Conservation (phyloP, 2,113 vertebrate genomes). For the Cygnus atratus region DNA sequence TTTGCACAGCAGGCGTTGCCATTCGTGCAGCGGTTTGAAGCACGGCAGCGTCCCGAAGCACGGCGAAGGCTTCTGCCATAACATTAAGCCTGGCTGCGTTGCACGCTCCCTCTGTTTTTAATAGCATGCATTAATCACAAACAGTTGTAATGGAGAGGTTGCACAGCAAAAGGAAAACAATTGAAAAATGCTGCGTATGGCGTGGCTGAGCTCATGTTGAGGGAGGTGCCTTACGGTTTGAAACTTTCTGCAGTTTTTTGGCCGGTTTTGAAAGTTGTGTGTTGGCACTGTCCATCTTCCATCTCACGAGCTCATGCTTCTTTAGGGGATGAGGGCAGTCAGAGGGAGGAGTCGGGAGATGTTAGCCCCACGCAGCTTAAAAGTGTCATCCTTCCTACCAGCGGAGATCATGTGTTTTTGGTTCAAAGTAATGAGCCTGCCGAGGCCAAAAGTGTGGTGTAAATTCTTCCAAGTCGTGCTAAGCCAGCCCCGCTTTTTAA, state of each 20-base stretch:
- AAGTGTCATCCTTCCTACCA: background rate
- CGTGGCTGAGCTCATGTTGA: background rate
- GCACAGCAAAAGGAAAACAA: background rate
- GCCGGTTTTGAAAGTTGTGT: background rate
- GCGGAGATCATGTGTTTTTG: background rate
- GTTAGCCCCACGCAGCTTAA: background rate
- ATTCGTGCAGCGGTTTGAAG: background rate
- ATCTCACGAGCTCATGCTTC: background rate
- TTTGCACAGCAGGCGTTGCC: background rate
- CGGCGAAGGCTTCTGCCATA: background rate
- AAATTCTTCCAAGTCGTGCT: background rate
- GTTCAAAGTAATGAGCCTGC: background rate
- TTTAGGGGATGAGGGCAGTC: background rate
- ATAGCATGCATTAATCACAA: slow-evolving; percentile 25
- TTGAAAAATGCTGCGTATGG: background rate
- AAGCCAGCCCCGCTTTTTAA: background rate
- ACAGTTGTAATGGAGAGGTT: slow-evolving; percentile 6
- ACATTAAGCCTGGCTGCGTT: background rate
- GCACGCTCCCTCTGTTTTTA: slow-evolving; percentile 8
- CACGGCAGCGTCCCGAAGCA: background rate
- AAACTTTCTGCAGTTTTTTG: background rate
- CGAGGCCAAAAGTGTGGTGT: background rate
- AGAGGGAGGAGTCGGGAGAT: background rate
- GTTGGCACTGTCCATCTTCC: background rate
- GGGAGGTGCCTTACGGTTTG: background rate